phyloP scores from a whole-genome alignment of 2,888 invertebrate species.

The Dolomedes plantarius region DNA sequence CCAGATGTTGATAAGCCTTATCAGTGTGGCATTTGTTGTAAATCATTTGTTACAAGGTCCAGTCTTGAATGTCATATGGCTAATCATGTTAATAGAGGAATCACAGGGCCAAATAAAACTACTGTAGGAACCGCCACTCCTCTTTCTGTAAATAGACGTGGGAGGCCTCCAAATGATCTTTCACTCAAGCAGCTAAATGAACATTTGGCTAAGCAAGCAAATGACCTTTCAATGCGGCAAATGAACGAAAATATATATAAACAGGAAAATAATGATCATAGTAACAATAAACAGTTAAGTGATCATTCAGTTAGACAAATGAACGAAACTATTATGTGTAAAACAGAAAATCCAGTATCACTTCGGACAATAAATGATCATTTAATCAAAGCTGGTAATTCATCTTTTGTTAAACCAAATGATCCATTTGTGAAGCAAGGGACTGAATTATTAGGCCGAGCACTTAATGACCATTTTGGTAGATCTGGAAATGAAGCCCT shows the following conservation, averaged over 20 bases:
- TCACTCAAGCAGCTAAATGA: constrained; percentile 56
- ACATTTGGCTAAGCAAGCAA: constrained; percentile 62
- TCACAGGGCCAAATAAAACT: constrained; percentile 54
- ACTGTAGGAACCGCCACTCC: constrained; percentile 15
- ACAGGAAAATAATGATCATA: constrained; percentile 41
- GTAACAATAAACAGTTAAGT: constrained; percentile 35
- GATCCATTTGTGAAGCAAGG: constrained; percentile 60
- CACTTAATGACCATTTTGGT: constrained; percentile 60
- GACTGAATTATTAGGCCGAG: constrained; percentile 62
- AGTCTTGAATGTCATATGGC: constrained; percentile 72
- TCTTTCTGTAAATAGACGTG: constrained; percentile 51
- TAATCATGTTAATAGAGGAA: constrained; percentile 68
- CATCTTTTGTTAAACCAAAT: constrained; percentile 55
- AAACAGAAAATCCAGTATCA: constrained; percentile 54
- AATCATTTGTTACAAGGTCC: constrained; percentile 69
- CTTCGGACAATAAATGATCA: constrained; percentile 62
- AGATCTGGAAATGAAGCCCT: constrained; percentile 63
- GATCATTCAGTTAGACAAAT: constrained; percentile 56
- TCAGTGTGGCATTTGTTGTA: constrained; percentile 70
- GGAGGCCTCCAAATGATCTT: constrained; percentile 62
- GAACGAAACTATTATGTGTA: constrained; percentile 43
- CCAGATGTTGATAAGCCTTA: constrained; percentile 71
- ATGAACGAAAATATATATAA: constrained; percentile 48
- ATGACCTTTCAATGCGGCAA: constrained; percentile 63
- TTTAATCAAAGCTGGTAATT: constrained; percentile 58